These are phyloP conservation scores for Euwallacea fornicatus DNA, from an alignment of 1,140 invertebrate species.

Conservation along the genomic window DNA sequence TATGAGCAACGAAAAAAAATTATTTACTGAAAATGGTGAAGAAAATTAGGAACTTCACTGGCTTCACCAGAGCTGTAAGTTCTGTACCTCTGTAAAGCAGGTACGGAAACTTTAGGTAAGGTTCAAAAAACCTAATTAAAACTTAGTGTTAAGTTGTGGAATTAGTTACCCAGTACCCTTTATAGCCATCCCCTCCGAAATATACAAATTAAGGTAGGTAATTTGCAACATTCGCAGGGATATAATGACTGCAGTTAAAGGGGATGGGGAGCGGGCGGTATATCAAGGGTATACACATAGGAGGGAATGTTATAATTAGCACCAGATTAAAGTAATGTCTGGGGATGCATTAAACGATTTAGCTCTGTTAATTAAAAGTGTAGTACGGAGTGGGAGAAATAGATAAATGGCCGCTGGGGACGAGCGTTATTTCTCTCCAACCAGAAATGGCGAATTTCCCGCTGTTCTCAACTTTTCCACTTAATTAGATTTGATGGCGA, in stretches of 20 bases:
- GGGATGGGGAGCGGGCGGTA: slow-evolving; percentile 13
- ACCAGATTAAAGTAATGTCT: slow-evolving; percentile 57
- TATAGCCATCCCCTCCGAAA: background rate
- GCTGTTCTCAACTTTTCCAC: slow-evolving; percentile 33
- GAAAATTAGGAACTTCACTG: too few relatives aligned
- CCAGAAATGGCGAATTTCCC: slow-evolving; percentile 31
- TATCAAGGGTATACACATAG: slow-evolving; percentile 22
- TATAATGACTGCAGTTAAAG: slow-evolving; percentile 34
- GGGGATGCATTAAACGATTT: slow-evolving; percentile 57
- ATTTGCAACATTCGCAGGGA: slow-evolving; percentile 20
- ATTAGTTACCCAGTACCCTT: background rate
- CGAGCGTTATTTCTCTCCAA: slow-evolving; percentile 36
- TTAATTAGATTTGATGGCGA: slow-evolving; percentile 35
- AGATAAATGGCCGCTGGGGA: slow-evolving; percentile 50
- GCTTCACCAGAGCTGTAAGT: too few relatives aligned
- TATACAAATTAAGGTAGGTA: slow-evolving; percentile 15
- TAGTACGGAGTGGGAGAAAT: slow-evolving; percentile 50
- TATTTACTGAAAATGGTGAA: too few relatives aligned
- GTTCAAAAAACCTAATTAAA: too few relatives aligned
- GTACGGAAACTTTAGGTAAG: too few relatives aligned
- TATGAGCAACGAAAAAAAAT: too few relatives aligned
- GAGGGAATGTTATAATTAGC: slow-evolving; percentile 53
- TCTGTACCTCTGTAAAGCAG: too few relatives aligned
- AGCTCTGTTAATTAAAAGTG: slow-evolving; percentile 57
- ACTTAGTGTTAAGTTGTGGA: too few relatives aligned